phyloP scores from a whole-genome alignment of 1,140 invertebrate genomes.

The Steinernema khuongi region DNA sequence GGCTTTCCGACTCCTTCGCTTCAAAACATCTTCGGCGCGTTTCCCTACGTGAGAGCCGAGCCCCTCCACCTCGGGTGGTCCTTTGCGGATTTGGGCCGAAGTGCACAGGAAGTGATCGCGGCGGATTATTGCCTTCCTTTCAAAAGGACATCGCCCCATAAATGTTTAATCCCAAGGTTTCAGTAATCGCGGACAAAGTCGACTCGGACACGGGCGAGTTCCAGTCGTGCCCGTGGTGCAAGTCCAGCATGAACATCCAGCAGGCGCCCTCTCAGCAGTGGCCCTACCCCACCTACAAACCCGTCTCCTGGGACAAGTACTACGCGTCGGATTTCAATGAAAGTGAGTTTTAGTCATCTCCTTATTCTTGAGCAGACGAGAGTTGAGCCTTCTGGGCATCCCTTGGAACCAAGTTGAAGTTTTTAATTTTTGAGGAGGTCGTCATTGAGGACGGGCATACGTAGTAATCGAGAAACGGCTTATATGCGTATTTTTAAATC shows the following conservation, averaged over 20 bases:
- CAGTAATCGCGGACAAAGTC: not conserved
- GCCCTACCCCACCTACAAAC: conserved; percentile 51
- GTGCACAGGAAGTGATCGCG: not conserved
- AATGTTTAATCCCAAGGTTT: not conserved
- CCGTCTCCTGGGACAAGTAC: conserved; percentile 56
- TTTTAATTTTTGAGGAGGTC: no score
- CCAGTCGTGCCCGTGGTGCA: conserved; percentile 8
- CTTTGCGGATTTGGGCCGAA: not conserved
- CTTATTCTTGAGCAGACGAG: no score
- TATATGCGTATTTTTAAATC: no score
- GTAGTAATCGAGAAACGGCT: no score
- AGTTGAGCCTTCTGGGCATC: no score
- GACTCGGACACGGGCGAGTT: not conserved
- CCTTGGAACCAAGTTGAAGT: no score
- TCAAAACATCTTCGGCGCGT: not conserved
- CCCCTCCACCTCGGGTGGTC: not conserved
- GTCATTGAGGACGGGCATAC: no score
- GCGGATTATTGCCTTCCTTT: not conserved
- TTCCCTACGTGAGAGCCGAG: not conserved
- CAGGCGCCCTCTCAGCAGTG: conserved; percentile 30
- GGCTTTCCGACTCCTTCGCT: no score
- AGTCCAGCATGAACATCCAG: not conserved
- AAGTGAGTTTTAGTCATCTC: conserved; percentile 30
- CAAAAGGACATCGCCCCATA: not conserved
- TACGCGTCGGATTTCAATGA: conserved; percentile 45